Evolutionary conservation across 1,140 invertebrate genomes (phyloP).

Genomic region (Gonatopus flavifemur): DNA sequence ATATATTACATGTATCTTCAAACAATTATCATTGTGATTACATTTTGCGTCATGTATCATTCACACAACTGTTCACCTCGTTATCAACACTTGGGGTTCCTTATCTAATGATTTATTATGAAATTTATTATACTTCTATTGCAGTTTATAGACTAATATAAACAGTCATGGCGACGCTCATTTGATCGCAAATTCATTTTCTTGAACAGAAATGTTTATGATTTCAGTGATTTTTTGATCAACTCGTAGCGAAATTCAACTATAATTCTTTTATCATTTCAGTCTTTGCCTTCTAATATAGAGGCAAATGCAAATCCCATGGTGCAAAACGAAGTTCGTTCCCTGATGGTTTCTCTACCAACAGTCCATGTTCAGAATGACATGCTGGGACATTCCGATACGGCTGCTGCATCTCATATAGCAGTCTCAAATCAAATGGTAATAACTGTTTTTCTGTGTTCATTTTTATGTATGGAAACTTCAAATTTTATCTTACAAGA

Average conservation of each 20-base stretch:
- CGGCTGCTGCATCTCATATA: constrained; percentile 19
- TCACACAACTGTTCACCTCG: background rate
- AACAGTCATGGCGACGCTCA: background rate
- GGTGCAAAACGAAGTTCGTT: constrained; percentile 23
- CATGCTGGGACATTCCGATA: constrained; percentile 29
- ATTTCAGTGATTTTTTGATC: background rate
- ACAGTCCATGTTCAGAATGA: constrained; percentile 21
- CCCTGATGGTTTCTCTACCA: constrained; percentile 36
- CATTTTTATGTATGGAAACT: background rate
- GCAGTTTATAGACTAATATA: background rate
- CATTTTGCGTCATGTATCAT: background rate
- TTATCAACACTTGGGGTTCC: too few species aligned
- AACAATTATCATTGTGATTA: background rate
- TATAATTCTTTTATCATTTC: constrained; percentile 2
- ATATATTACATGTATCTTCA: background rate
- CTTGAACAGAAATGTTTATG: background rate
- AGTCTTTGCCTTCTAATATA: constrained; percentile 20
- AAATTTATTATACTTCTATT: too few species aligned
- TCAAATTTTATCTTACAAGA: constrained; percentile 2
- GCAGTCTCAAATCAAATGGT: constrained; percentile 22
- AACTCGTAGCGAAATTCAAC: background rate
- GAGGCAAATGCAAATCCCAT: constrained; percentile 22
- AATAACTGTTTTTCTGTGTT: background rate
- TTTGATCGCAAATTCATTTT: constrained; percentile 4
- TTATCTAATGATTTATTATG: too few species aligned